Percentiles rank a stretch among this genome's conserved stretches.
Conservation (phyloP, 2,113 vertebrate genomes). For the Mirounga angustirostris region DNA sequence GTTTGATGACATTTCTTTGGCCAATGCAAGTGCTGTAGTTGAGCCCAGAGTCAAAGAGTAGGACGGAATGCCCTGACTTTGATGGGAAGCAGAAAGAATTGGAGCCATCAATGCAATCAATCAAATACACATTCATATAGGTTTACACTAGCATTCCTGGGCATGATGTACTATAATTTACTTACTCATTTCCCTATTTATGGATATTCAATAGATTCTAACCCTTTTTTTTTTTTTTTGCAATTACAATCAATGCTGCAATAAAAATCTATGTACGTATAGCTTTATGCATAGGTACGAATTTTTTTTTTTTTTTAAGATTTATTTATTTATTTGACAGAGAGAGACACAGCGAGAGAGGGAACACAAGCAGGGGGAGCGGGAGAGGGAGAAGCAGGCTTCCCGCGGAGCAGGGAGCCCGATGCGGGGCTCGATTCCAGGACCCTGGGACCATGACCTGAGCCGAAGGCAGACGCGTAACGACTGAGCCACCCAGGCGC, state of each 20-base stretch:
- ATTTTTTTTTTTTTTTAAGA: not conserved
- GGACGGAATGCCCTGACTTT: not conserved
- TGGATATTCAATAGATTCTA: not conserved
- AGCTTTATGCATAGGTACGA: not conserved
- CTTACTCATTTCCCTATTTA: not conserved
- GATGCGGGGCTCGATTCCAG: too few species aligned
- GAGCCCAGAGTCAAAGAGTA: not conserved
- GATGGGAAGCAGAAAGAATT: not conserved
- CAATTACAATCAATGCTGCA: not conserved
- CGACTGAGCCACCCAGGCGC: too few species aligned
- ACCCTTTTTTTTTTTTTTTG: not conserved
- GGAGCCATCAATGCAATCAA: not conserved
- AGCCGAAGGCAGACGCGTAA: too few species aligned
- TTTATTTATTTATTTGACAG: too few species aligned
- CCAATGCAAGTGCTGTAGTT: not conserved
- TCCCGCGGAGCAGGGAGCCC: too few species aligned
- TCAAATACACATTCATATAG: not conserved
- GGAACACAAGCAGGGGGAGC: too few species aligned
- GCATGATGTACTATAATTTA: not conserved
- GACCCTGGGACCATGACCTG: too few species aligned
- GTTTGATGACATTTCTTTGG: not conserved
- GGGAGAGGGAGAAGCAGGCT: too few species aligned
- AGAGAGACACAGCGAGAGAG: too few species aligned
- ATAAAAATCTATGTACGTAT: not conserved
- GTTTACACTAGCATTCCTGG: not conserved